Conservation (phyloP, 1,140 invertebrate genomes). For the Calliopsis andreniformis region DNA sequence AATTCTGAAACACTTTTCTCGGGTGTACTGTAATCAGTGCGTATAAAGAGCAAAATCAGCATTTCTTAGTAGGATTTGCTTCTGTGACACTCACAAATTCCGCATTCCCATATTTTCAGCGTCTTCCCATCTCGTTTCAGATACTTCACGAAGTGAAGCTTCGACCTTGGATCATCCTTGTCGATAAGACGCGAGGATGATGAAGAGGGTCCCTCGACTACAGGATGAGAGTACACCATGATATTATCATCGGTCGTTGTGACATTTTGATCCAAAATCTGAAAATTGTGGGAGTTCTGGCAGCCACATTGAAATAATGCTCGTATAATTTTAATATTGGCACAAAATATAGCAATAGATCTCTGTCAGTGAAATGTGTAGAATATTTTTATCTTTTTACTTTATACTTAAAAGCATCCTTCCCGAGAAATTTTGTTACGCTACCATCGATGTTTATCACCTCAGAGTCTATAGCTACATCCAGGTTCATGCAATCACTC, state of each 20-base stretch:
- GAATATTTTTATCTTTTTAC: not conserved
- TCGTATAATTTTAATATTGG: too few species aligned
- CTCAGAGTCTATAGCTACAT: constrained; percentile 63
- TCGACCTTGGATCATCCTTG: constrained; percentile 81
- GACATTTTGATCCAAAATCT: constrained; percentile 62
- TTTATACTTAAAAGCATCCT: constrained; percentile 67
- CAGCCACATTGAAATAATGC: too few species aligned
- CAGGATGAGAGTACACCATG: constrained; percentile 64
- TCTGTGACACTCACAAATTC: constrained; percentile 83
- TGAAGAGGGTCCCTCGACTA: constrained; percentile 54
- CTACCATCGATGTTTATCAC: constrained; percentile 63
- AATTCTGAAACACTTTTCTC: not conserved
- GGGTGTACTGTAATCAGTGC: too few species aligned
- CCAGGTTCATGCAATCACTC: constrained; percentile 65
- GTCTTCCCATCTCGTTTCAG: constrained; percentile 84
- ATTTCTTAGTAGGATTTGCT: too few species aligned
- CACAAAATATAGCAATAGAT: not conserved
- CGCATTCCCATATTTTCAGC: constrained; percentile 85
- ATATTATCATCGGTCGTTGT: constrained; percentile 62
- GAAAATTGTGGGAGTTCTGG: not conserved
- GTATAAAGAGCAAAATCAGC: too few species aligned
- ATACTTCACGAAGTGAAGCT: constrained; percentile 85
- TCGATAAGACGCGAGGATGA: constrained; percentile 73
- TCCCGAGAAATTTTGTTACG: constrained; percentile 65
- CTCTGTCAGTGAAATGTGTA: not conserved